A percentile compares a stretch with the other conserved stretches of the same genome.
phyloP scores from a whole-genome alignment of 2,113 vertebrate species.

The Cynopterus brachyotis region DNA sequence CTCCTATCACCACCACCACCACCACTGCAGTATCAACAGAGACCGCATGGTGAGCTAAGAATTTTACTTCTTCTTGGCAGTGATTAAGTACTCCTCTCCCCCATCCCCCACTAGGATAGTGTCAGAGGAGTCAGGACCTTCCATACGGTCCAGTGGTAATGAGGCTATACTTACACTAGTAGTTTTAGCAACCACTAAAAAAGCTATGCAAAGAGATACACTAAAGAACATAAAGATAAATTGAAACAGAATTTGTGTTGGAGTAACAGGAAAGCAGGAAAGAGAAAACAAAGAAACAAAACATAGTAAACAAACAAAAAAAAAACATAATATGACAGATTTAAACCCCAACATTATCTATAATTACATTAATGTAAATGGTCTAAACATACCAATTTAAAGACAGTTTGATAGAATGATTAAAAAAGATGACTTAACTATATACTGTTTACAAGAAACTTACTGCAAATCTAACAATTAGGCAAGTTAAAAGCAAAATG shows the following conservation, averaged over 20 bases:
- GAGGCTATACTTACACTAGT: neutral
- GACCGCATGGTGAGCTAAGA: neutral
- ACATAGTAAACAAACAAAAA: neutral
- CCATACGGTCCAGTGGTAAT: neutral
- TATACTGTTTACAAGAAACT: neutral
- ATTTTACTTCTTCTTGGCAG: neutral
- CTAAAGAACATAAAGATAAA: neutral
- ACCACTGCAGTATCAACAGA: neutral
- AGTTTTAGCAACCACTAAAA: neutral
- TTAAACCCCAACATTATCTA: neutral
- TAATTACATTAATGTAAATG: constrained; percentile 36
- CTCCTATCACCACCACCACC: neutral
- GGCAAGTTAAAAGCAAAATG: constrained; percentile 31
- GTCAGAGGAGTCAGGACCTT: neutral
- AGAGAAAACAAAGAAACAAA: neutral
- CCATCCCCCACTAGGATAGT: neutral
- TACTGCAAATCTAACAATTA: neutral
- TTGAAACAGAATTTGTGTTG: neutral
- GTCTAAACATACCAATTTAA: neutral
- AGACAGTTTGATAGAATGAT: neutral
- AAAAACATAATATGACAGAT: neutral
- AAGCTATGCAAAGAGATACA: neutral
- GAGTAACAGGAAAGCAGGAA: neutral
- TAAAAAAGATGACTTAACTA: neutral
- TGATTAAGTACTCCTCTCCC: neutral